Conservation (phyloP, 2,888 invertebrate genomes). For the Nemotelus pantherinus region DNA sequence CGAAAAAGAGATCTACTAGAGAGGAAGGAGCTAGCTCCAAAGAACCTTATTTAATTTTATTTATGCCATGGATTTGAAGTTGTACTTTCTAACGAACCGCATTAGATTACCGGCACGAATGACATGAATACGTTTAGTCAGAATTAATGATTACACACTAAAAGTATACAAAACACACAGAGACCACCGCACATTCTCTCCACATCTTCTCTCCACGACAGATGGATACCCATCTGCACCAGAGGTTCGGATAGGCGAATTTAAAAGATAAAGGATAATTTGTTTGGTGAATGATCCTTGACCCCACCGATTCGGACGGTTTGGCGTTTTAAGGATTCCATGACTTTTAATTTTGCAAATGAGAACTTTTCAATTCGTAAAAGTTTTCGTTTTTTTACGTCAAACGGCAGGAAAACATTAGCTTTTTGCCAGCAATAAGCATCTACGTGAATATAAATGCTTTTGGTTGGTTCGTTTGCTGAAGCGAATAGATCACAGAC, state of each 20-base stretch:
- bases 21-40: background rate
- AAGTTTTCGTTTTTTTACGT: too few species aligned
- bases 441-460: too few species aligned
- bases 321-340: background rate
- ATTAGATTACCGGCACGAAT: slow-evolving; percentile 46
- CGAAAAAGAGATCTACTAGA: too few species aligned
- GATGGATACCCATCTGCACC: too few species aligned
- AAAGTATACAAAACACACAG: background rate
- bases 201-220: too few species aligned
- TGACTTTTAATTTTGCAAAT: slow-evolving; percentile 4
- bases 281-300: slow-evolving; percentile 2
- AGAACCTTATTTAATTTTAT: slow-evolving; percentile 42
- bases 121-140: slow-evolving; percentile 49
- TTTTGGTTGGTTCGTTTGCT: too few species aligned
- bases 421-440: too few species aligned
- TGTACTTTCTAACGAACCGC: slow-evolving; percentile 49
- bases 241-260: background rate
- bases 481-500: too few species aligned
- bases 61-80: slow-evolving; percentile 43
- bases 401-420: too few species aligned
- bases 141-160: slow-evolving; percentile 44
- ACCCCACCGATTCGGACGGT: background rate
- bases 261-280: slow-evolving; percentile 5
- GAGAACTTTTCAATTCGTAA: background rate
- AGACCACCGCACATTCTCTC: background rate